phyloP scores from a whole-genome alignment of 2,113 vertebrate species.

The Alectura lathami region DNA sequence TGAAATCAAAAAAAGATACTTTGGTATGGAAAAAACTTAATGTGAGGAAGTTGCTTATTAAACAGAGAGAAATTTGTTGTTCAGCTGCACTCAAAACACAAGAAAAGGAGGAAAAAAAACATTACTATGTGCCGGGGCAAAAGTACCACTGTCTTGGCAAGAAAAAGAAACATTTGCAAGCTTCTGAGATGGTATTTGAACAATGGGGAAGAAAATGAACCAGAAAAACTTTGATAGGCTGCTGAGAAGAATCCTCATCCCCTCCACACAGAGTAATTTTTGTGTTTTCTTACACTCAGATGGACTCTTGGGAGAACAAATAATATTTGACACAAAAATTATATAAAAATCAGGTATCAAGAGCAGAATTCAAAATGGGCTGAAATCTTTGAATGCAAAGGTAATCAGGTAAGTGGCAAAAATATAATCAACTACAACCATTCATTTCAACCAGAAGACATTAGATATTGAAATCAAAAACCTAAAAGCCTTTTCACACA shows the following conservation, averaged over 20 bases:
- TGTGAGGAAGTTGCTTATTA: constrained; percentile 45
- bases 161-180: constrained; percentile 60
- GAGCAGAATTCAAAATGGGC: neutral
- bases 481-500: neutral
- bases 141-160: constrained; percentile 60
- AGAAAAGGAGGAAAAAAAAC: constrained; percentile 6
- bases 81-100: constrained; percentile 68
- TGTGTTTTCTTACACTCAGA: neutral
- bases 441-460: neutral
- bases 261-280: neutral
- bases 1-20: neutral
- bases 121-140: constrained; percentile 58
- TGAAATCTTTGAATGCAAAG: neutral
- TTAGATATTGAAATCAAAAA: neutral
- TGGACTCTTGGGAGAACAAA: neutral
- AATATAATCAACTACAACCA: neutral
- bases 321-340: neutral
- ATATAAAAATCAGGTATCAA: neutral
- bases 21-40: neutral
- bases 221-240: constrained; percentile 30
- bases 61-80: constrained; percentile 49
- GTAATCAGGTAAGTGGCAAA: neutral
- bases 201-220: constrained; percentile 59
- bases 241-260: constrained; percentile 1
- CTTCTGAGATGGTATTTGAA: constrained; percentile 28